Percentiles rank a stretch among this genome's conserved stretches.
Evolutionary conservation across 2,113 vertebrate genomes (phyloP).

Genomic region (Verasper variegatus): DNA sequence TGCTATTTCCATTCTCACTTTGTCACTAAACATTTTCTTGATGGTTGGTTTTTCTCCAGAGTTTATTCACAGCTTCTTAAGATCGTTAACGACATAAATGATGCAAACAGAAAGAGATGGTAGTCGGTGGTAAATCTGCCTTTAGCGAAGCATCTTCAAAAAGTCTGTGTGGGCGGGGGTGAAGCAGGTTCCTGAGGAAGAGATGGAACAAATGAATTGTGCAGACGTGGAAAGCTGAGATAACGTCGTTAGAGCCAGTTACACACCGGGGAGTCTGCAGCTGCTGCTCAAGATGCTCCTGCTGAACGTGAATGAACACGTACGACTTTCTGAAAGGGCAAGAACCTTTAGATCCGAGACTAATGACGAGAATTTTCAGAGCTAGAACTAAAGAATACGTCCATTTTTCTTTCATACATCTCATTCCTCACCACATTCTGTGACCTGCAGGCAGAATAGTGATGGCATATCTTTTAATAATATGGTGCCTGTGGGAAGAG

Average conservation of each 20-base stretch:
- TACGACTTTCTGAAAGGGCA: background rate
- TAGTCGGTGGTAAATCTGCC: too few relatives aligned
- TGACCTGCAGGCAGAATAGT: conserved; percentile 6
- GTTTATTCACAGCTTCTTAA: too few relatives aligned
- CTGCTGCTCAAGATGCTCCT: background rate
- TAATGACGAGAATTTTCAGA: too few relatives aligned
- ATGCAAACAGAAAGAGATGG: too few relatives aligned
- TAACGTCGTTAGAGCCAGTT: background rate
- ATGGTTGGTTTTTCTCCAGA: too few relatives aligned
- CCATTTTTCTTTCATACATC: background rate
- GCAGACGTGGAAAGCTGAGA: background rate
- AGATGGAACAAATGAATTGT: background rate
- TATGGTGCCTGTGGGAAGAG: background rate
- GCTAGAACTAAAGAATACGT: too few relatives aligned
- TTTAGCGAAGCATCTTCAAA: background rate
- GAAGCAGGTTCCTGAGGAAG: background rate
- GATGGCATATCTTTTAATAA: background rate
- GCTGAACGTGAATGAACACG: background rate
- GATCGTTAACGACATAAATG: too few relatives aligned
- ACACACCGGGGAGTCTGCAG: background rate
- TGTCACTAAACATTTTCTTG: too few relatives aligned
- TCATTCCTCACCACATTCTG: conserved; percentile 1
- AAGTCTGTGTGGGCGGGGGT: background rate
- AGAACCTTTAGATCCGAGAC: background rate
- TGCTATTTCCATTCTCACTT: too few relatives aligned